Base-by-base conservation (phyloP, 2,888 invertebrate species). In the Cryptocephalus primarius region DNA sequence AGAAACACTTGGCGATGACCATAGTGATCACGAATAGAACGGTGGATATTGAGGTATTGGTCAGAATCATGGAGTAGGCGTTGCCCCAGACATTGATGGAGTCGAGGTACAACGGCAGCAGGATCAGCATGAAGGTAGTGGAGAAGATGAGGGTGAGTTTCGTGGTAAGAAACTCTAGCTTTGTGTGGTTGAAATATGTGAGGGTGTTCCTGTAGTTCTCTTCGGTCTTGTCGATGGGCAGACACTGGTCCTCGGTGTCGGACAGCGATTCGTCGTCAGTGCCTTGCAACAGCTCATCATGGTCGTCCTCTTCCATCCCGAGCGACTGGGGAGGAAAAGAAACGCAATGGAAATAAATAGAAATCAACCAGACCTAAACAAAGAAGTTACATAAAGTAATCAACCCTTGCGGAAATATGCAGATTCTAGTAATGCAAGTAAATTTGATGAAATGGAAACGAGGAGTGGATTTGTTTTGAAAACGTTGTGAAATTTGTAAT, bases 71-170 rank as follows among this genome's bases (percentile, higher is more conserved):
- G 4, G 63, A 61, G 51, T 67, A 69, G 12, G 63, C 64, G 58
- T 66, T 64, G 40, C 68, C 64, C 34, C 53, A 53, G 8, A 61
- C 55, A 50, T 66, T 68, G 43, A 67, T 55, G 31, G 66, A 52
- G 46, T 73, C 72, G 45, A 73, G 62, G 61, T 77, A 78, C 39
- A 76, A 62, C 11, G 78, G 78, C 51, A 75, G 65, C 47, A 72
- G 61, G 55, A 77, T 73, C 54, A 77, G 61, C 32, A 77, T 60
- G 33, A 67, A 63, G 44, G 75, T 71, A 22, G 76, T 69, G 14
- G 76, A 73, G 36, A 73, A 48, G 46, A 75, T 62, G 46, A 75
- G 64, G 13, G 66, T 54, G 12, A 69, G 48, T 43, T 75, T 72
- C 11, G 72, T 68, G n/a, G 65, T 62, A 34, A 75, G 53, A 55